Evolutionary conservation across 2,888 invertebrate species (phyloP).

Genomic region (Apodemia mormo): DNA sequence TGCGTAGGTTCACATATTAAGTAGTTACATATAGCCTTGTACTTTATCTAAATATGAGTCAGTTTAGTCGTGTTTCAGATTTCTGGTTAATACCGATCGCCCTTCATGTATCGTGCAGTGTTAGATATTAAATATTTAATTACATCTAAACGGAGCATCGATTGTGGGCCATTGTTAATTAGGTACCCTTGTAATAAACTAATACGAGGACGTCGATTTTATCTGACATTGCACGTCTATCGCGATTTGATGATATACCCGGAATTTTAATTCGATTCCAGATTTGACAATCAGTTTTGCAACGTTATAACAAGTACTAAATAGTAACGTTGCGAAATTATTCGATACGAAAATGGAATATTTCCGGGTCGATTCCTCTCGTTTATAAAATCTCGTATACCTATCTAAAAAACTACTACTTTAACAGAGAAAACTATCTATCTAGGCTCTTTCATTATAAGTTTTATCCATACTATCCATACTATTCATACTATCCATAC

Average conservation of each 20-base stretch:
- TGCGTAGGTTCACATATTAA: slow-evolving; percentile 7
- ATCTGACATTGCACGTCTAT: background rate
- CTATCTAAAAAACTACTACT: no score
- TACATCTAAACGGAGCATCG: slow-evolving; percentile 26
- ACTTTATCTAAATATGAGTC: slow-evolving; percentile 69
- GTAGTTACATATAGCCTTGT: slow-evolving; percentile 50
- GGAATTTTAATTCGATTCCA: no score
- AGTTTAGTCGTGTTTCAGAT: slow-evolving; percentile 43
- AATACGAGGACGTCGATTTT: slow-evolving; percentile 1
- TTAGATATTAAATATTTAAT: slow-evolving; percentile 40
- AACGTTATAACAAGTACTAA: no score
- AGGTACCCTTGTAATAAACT: slow-evolving; percentile 4
- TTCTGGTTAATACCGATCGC: slow-evolving; percentile 51
- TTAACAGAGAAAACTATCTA: no score
- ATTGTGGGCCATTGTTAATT: slow-evolving; percentile 18
- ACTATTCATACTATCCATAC: no score
- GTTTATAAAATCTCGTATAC: no score
- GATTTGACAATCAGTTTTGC: no score
- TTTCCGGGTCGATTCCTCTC: no score
- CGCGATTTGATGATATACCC: background rate
- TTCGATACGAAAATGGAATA: no score
- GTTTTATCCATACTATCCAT: no score
- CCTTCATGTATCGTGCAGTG: slow-evolving; percentile 62
- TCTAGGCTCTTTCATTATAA: no score
- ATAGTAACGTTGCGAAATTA: no score